These are phyloP conservation scores for Acheta domesticus DNA, from an alignment of 2,888 invertebrate genomes.

Conservation along the genomic window DNA sequence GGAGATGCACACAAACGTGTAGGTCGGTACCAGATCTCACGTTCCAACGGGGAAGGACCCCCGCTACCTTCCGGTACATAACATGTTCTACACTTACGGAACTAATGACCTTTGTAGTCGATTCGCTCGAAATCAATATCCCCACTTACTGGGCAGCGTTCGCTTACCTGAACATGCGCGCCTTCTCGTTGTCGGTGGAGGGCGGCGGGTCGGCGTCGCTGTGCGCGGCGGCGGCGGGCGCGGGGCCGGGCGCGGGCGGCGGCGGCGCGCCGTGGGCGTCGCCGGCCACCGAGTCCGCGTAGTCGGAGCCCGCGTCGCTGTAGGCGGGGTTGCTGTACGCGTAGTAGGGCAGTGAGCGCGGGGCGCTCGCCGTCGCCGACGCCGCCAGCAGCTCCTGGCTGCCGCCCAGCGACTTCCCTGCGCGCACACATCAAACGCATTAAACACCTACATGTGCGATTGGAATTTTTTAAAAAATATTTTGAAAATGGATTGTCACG, in stretches of 20 bases:
- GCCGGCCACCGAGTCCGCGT: slow-evolving; percentile 19
- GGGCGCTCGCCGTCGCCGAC: not conserved
- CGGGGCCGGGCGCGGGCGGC: not conserved
- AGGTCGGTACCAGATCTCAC: no score
- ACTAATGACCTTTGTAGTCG: no score
- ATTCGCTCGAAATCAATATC: no score
- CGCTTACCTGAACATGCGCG: slow-evolving; percentile 46
- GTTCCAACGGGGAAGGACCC: no score
- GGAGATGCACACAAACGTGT: no score
- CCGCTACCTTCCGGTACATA: no score
- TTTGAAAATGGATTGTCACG: no score
- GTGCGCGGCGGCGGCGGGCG: not conserved
- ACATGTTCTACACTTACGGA: no score
- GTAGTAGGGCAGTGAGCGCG: not conserved
- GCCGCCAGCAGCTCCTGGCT: not conserved
- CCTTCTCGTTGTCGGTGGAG: slow-evolving; percentile 45
- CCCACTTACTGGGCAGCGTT: no score
- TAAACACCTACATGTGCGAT: no score
- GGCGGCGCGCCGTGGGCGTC: not conserved
- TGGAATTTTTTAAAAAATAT: no score
- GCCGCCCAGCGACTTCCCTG: not conserved
- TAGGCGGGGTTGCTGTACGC: not conserved
- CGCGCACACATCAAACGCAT: no score
- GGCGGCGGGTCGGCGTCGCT: slow-evolving; percentile 39
- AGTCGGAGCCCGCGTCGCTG: not conserved